Conservation (phyloP, 2,113 vertebrate species). For the Sporophila hypoxantha region DNA sequence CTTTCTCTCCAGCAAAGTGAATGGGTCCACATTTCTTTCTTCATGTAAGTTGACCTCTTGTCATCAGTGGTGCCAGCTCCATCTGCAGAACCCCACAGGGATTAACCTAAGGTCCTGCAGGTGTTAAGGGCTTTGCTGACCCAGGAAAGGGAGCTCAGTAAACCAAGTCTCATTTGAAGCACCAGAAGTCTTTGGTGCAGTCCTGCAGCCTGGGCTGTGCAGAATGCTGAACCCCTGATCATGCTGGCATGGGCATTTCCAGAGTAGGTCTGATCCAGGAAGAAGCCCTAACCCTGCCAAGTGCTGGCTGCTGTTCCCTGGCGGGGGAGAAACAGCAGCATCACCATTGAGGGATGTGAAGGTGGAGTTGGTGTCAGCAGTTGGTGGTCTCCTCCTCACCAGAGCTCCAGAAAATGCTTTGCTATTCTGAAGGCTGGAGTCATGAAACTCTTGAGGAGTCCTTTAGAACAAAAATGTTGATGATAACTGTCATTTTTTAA, state of each 20-base stretch:
- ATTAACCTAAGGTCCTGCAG: neutral
- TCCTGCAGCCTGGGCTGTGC: neutral
- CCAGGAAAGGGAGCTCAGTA: neutral
- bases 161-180: neutral
- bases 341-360: neutral
- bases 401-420: neutral
- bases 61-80: neutral
- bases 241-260: neutral
- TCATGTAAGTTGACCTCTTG: neutral
- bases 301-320: neutral
- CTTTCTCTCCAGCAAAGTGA: neutral
- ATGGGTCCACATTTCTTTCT: neutral
- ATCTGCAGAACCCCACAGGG: neutral
- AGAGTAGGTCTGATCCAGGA: neutral
- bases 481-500: neutral
- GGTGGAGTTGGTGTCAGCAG: neutral
- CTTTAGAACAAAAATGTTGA: neutral
- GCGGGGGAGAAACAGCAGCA: neutral
- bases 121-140: neutral
- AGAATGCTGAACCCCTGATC: neutral
- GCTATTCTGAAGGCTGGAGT: neutral
- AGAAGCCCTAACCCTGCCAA: neutral
- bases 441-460: neutral
- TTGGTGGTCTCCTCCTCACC: neutral
- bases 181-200: neutral